Evolutionary conservation across 2,888 invertebrate genomes (phyloP), one percentile per base, ranked within the genome.

Genomic region (Parnassius glacialis): DNA sequence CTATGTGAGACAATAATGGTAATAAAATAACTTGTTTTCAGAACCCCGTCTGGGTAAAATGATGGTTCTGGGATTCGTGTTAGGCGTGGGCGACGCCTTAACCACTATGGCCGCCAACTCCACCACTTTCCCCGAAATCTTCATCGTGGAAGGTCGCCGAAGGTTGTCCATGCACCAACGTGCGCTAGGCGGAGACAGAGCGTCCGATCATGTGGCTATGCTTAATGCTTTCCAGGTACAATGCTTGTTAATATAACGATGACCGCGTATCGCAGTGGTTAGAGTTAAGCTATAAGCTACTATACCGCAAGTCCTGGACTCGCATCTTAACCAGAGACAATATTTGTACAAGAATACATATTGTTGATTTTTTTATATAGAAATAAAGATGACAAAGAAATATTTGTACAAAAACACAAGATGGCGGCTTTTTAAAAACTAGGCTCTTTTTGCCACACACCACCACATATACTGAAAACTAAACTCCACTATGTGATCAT

Each of bases 11-110:
- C 3, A 25, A 25, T 25, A 25, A 25, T 25, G 3, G 25, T 25
- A 3, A 25, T 10, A 43, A 10, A 13, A 47, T 13, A 9, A 13
- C 3, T 47, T 47, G 43, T 13, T 48, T 61, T 0, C 75, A 84
- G 99, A 99, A 76, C 99, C 99, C 0, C 94, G 98, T 1, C 93
- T 99, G 9, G 99, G 99, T 16, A 99, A 98, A 90, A 98, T 98
- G 97, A 95, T 98, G 93, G 96, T 99, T 44, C 92, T 99, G 10
- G 98, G 98, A n/a, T 95, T 96, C 69, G 95, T 98, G 61, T 95
- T 99, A 74, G 95, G 95, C 68, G 95, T 96, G 66, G 98, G 97
- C 0, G 98, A 98, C 81, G 95, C 98, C 0, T 91, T 98, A 57
- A 96, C 97, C 10, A 97, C 97, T 0, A 97, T 99, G 93, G 98